phyloP scores from a whole-genome alignment of 2,797 vertebrate species.

The Galago senegalensis region DNA sequence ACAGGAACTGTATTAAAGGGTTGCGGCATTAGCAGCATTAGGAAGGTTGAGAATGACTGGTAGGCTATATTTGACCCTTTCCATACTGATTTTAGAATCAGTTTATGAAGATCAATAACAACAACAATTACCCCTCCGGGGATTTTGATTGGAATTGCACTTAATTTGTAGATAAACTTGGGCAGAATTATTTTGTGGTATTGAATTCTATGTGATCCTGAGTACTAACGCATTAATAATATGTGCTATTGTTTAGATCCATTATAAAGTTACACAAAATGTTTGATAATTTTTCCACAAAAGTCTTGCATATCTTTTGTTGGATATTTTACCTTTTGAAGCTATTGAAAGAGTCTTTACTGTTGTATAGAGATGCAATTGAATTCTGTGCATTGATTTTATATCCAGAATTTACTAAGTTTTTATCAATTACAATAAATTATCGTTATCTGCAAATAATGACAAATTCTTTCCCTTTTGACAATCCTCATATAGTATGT shows the following conservation, averaged over 20 bases:
- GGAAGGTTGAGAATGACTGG: no score
- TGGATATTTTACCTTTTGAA: background rate
- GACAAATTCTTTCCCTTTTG: background rate
- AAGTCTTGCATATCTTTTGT: background rate
- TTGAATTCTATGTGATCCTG: background rate
- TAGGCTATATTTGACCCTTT: background rate
- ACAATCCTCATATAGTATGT: background rate
- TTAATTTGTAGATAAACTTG: slow-evolving; percentile 13
- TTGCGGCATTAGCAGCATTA: no score
- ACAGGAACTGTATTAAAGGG: no score
- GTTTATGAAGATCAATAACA: background rate
- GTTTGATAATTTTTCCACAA: background rate
- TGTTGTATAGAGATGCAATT: background rate
- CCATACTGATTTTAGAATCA: background rate
- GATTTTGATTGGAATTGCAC: background rate
- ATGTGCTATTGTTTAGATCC: background rate
- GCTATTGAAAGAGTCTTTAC: background rate
- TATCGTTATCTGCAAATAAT: background rate
- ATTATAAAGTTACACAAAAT: slow-evolving; percentile 20
- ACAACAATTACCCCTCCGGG: background rate
- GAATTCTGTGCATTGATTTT: background rate
- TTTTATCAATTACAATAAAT: background rate
- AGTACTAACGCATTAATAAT: background rate
- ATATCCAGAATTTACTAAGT: background rate
- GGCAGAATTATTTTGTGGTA: background rate